Evolutionary conservation across 2,797 vertebrate species (phyloP).

Genomic region (Corythornis leucogaster): DNA sequence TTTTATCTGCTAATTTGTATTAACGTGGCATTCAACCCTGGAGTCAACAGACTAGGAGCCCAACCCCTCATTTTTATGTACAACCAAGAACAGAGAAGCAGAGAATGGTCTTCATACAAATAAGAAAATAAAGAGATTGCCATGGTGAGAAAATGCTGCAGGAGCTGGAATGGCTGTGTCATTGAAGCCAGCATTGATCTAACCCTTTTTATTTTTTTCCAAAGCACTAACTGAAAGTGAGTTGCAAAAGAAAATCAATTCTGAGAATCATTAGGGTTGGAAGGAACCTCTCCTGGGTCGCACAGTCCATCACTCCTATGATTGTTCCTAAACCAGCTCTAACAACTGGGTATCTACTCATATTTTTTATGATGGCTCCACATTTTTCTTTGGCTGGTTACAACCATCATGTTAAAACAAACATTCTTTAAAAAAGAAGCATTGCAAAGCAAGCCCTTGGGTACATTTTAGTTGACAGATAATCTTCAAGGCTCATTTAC

Average conservation of each 20-base stretch:
- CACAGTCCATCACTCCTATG: conserved; percentile 60
- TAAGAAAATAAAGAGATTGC: conserved; percentile 42
- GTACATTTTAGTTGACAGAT: conserved; percentile 52
- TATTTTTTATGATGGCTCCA: conserved; percentile 31
- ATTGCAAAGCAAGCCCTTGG: conserved; percentile 33
- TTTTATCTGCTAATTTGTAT: conserved; percentile 10
- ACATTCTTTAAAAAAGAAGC: conserved; percentile 43
- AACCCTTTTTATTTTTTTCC: conserved; percentile 28
- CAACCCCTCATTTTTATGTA: conserved; percentile 19
- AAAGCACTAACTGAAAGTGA: conserved; percentile 68
- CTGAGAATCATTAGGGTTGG: conserved; percentile 64
- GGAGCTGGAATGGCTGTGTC: conserved; percentile 48
- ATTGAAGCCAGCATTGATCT: conserved; percentile 68
- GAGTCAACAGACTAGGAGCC: background rate
- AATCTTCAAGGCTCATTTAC: conserved; percentile 62
- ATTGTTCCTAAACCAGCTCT: conserved; percentile 69
- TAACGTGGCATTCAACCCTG: background rate
- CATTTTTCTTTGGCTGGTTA: conserved; percentile 37
- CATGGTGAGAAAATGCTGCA: conserved; percentile 30
- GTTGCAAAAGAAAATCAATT: conserved; percentile 73
- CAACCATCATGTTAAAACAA: conserved; percentile 54
- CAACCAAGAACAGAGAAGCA: background rate
- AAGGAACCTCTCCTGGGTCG: conserved; percentile 52
- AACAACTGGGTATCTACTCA: conserved; percentile 49
- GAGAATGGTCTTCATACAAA: conserved; percentile 8